Evolutionary conservation across 2,888 invertebrate genomes (phyloP).

Genomic region (Eurytoma californica): DNA sequence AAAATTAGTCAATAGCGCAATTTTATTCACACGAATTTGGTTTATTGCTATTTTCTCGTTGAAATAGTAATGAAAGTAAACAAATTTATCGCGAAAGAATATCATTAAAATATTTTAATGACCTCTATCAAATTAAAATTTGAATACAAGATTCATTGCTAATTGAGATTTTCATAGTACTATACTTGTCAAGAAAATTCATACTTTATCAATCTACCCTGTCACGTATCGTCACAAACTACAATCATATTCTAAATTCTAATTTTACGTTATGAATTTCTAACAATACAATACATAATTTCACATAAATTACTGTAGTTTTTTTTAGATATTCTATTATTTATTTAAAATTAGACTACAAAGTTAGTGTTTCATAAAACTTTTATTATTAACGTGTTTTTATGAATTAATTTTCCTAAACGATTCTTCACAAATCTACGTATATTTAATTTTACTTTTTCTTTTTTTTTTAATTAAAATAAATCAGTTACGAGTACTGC

Average conservation of each 20-base stretch:
- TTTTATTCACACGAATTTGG: not conserved
- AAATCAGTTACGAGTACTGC: conserved; percentile 34
- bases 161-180: conserved; percentile 16
- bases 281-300: conserved; percentile 31
- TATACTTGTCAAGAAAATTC: conserved; percentile 15
- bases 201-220: conserved; percentile 39
- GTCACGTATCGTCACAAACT: conserved; percentile 38
- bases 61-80: no score
- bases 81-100: not conserved
- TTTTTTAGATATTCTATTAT: conserved; percentile 13
- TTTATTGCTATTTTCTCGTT: conserved; percentile 4
- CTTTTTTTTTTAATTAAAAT: conserved; percentile 40
- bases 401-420: conserved; percentile 33
- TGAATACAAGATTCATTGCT: not conserved
- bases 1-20: no score
- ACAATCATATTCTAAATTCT: conserved; percentile 28
- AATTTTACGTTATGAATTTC: conserved; percentile 40
- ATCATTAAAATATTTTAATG: not conserved
- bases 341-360: not conserved
- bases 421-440: no score
- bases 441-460: conserved; percentile 17
- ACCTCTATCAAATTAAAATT: not conserved
- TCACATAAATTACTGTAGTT: conserved; percentile 30
- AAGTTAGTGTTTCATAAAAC: conserved; percentile 8
- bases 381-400: conserved; percentile 4